Evolutionary conservation across 2,113 vertebrate genomes (phyloP).

Genomic region (Zeus faber): DNA sequence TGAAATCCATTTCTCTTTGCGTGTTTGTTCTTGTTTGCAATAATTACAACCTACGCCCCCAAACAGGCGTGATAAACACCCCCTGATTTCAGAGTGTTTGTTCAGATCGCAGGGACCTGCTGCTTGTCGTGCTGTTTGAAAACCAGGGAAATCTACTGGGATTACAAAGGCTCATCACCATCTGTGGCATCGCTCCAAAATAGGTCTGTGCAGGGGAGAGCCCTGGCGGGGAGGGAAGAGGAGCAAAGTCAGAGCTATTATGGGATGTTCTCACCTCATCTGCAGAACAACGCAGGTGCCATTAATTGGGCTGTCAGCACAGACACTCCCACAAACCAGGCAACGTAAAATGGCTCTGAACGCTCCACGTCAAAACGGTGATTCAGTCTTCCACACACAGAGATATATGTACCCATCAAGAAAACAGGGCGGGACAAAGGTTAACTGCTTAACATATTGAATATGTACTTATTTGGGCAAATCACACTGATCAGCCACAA

Average conservation of each 20-base stretch:
- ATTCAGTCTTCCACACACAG: too few relatives aligned
- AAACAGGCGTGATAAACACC: slow-evolving; percentile 67
- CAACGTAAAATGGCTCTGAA: not conserved
- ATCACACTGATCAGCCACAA: too few relatives aligned
- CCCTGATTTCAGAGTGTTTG: slow-evolving; percentile 70
- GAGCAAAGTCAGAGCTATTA: slow-evolving; percentile 44
- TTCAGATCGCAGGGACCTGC: slow-evolving; percentile 67
- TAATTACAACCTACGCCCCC: slow-evolving; percentile 73
- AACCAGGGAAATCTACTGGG: slow-evolving; percentile 70
- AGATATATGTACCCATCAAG: too few relatives aligned
- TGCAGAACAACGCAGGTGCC: slow-evolving; percentile 45
- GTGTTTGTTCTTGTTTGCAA: slow-evolving; percentile 77
- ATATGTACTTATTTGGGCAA: too few relatives aligned
- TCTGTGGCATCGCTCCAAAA: slow-evolving; percentile 73
- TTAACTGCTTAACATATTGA: too few relatives aligned
- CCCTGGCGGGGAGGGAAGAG: slow-evolving; percentile 36
- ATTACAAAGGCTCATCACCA: slow-evolving; percentile 71
- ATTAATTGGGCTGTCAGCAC: slow-evolving; percentile 52
- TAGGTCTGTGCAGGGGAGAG: slow-evolving; percentile 57
- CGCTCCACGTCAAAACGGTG: not conserved
- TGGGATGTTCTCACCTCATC: slow-evolving; percentile 57
- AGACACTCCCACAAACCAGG: not conserved
- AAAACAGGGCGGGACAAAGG: too few relatives aligned
- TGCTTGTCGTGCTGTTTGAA: slow-evolving; percentile 73
- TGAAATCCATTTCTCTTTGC: slow-evolving; percentile 76